Evolutionary conservation across 2,797 vertebrate species (phyloP), one percentile per base, ranked within the genome.

Genomic region (Todus mexicanus): DNA sequence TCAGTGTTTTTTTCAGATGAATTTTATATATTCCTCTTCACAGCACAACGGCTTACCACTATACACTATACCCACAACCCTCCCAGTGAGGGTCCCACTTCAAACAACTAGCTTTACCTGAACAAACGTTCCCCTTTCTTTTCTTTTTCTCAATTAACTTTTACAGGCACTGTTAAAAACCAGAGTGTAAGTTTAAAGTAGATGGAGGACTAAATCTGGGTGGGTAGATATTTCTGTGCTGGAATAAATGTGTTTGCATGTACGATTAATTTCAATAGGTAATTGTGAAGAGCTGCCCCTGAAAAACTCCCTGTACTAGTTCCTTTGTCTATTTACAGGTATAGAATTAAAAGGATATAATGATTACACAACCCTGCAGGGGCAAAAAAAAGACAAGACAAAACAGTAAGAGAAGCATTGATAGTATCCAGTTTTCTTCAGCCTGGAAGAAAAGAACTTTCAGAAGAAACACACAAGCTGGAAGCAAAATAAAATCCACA

Each of bases 301-400:
- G 83, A 80, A 75, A 91, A 92, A 74, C 85, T 75, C 69, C 5
- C 15, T 78, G 86, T 43, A 61, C 77, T 27, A 4, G 31, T 37
- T 66, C 70, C 40, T 81, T 42, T 51, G 35, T 74, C 92, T 91
- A 5, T 81, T 88, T 92, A 76, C 85, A 89, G 31, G 60, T 73
- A 40, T 4, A 20, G 37, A 94, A 84, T 69, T 57, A 54, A 94
- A 83, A 84, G 80, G 85, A 90, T 54, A 79, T 37, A 50, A 29
- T 8, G 56, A 66, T 88, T 93, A 56, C 77, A 86, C 76, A 91
- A 65, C 50, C 87, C 59, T 76, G 45, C 9, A 9, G 48, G 53
- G 23, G 2, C 7, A 7, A 4, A 43, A 26, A 25, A 29, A 35
- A 8, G 29, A 42, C 8, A 31, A 40, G 11, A 26, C 10, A 86